These are phyloP conservation scores for Agrochola circellaris DNA, from an alignment of 2,888 invertebrate species.

Conservation along the genomic window DNA sequence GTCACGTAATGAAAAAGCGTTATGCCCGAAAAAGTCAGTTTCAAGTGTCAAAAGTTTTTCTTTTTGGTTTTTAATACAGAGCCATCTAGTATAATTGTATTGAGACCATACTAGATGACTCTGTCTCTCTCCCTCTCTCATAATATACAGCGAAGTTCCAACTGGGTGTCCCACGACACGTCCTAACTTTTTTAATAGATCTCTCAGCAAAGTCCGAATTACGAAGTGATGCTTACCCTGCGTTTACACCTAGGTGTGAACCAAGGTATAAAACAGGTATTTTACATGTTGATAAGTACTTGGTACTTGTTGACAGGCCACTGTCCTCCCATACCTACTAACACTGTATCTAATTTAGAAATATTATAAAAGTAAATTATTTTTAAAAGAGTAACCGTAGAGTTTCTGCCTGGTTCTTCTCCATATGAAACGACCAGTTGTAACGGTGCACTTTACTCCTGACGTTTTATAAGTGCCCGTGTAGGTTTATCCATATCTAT, in stretches of 20 bases:
- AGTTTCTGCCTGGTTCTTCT: neutral
- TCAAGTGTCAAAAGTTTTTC: no score
- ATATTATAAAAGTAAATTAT: neutral
- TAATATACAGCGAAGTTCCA: no score
- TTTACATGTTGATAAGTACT: neutral
- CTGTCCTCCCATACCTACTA: neutral
- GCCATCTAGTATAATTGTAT: no score
- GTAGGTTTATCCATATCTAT: no score
- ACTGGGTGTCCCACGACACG: no score
- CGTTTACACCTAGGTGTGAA: neutral
- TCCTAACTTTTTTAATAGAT: neutral
- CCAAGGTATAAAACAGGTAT: neutral
- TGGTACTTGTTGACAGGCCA: neutral
- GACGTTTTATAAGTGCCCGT: neutral
- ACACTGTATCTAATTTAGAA: neutral
- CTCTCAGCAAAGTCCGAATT: neutral
- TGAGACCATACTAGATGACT: no score
- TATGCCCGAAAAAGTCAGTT: no score
- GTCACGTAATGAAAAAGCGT: no score
- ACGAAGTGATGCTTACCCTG: neutral
- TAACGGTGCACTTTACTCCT: neutral
- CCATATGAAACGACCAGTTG: neutral
- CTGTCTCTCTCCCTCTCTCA: no score
- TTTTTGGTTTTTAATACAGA: no score
- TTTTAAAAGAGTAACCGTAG: neutral